phyloP scores from a whole-genome alignment of 2,888 invertebrate species.

The Ligdia adustata region DNA sequence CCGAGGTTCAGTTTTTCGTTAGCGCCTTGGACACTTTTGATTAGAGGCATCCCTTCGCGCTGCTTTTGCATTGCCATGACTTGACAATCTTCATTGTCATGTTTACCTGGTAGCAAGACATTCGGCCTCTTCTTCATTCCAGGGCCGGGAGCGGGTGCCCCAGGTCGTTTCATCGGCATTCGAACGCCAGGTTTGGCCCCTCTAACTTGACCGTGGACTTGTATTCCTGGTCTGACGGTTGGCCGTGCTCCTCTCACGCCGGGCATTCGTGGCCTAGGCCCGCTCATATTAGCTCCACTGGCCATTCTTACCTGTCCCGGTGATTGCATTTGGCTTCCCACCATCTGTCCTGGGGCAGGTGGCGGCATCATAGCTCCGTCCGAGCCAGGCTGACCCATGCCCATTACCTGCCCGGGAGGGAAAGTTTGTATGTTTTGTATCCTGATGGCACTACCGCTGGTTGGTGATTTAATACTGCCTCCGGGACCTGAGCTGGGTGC shows the following conservation, averaged over 20 bases:
- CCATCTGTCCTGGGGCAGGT: conserved; percentile 49
- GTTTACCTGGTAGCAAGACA: conserved; percentile 87
- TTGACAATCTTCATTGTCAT: conserved; percentile 90
- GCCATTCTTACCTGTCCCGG: conserved; percentile 71
- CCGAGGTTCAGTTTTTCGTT: conserved; percentile 86
- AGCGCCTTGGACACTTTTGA: conserved; percentile 89
- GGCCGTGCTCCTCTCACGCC: conserved; percentile 61
- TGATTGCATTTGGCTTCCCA: conserved; percentile 60
- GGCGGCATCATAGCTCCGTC: conserved; percentile 29
- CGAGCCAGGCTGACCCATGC: conserved; percentile 16
- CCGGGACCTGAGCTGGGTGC: conserved; percentile 62
- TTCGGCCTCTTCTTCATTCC: conserved; percentile 83
- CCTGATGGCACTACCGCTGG: conserved; percentile 51
- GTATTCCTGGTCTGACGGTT: conserved; percentile 68
- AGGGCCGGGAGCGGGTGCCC: conserved; percentile 47
- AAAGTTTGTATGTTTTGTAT: conserved; percentile 78
- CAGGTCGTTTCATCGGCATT: conserved; percentile 73
- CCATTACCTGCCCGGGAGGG: conserved; percentile 59
- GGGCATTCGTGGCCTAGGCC: conserved; percentile 65
- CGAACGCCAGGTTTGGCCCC: conserved; percentile 60
- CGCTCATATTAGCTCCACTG: conserved; percentile 58
- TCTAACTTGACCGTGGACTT: conserved; percentile 71
- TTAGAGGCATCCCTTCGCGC: conserved; percentile 88
- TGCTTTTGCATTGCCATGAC: conserved; percentile 90
- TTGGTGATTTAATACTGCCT: conserved; percentile 62